These are phyloP conservation scores for Nasonia vitripennis DNA, from an alignment of 1,140 invertebrate genomes.

Conservation along the genomic window DNA sequence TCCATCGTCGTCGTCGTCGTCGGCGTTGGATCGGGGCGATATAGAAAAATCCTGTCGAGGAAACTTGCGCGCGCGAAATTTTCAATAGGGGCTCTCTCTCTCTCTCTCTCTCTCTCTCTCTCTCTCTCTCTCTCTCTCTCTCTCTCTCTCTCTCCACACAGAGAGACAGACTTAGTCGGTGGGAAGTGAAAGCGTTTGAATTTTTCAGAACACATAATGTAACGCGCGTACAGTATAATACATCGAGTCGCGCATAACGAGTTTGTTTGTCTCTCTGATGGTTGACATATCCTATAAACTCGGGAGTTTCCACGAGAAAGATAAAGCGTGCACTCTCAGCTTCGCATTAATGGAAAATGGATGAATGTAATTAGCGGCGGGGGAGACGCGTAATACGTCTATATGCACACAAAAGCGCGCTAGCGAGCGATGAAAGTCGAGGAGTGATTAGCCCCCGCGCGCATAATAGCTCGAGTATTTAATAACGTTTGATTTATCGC, in stretches of 20 bases:
- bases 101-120: too few species aligned
- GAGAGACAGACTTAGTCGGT: background rate
- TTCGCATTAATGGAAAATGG: slow-evolving; percentile 24
- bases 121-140: too few species aligned
- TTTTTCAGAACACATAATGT: background rate
- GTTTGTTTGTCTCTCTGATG: background rate
- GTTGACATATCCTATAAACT: too few species aligned
- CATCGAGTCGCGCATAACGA: background rate
- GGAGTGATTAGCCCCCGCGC: background rate
- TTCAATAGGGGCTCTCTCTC: background rate
- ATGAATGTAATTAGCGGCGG: background rate
- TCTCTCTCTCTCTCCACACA: too few species aligned
- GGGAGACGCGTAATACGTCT: background rate
- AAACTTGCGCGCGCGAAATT: background rate
- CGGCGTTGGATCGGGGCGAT: background rate
- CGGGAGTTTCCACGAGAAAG: background rate
- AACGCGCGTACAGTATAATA: background rate
- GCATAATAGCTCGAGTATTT: background rate
- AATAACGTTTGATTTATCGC: background rate
- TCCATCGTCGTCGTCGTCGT: too few species aligned
- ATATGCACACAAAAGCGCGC: background rate
- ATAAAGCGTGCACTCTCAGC: background rate
- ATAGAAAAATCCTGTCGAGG: slow-evolving; percentile 6
- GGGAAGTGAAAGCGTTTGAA: background rate
- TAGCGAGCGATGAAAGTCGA: background rate